Base-by-base conservation (phyloP, 2,797 vertebrate genomes). In the Pteropus rufus region DNA sequence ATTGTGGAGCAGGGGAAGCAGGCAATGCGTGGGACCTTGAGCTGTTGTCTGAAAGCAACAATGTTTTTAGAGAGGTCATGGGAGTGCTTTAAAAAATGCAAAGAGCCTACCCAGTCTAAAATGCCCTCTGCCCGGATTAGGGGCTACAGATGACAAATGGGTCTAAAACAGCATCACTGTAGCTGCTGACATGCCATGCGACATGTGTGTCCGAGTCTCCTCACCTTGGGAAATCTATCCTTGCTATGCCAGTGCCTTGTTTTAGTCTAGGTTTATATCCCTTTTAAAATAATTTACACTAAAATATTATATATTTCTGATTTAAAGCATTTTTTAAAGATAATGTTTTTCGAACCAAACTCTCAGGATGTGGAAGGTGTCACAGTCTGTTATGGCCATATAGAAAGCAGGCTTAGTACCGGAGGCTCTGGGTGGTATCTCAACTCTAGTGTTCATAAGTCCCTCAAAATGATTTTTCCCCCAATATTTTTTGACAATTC, bases 401-500 rank as follows among this genome's bases (percentile, higher is more conserved):
- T 0, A 58, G 34, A 75, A 79, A 58, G 2, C 8, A 62, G 31
- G 36, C 5, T 24, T 23, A 26, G 18, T 31, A 9, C 36, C 39
- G 46, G 56, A 77, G 36, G 14, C 26, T 10, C 14, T 39, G 34
- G 34, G 5, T 7, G 1, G 3, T 34, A 23, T 56, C 29, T 80
- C 75, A 56, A 7, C 21, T 91, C 10, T 26, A 15, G 7, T 73
- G 81, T 39, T 36, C 29, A 4, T 3, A 3, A 72, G 24, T 76
- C 10, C 21, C 9, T 6, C 34, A 87, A 41, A 75, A 7, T 4
- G 24, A 67, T 31, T 70, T 70, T 60, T 26, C 3, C 21, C 31
- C 23, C n/a, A 56, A n/a, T 82, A 70, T 36, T 91, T 91, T 95
- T 77, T 54, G 69, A 69, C 18, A 83, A 26, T 70, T 56, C 14